These are phyloP conservation scores for Polypterus senegalus DNA, from an alignment of 2,113 vertebrate genomes.

Conservation along the genomic window DNA sequence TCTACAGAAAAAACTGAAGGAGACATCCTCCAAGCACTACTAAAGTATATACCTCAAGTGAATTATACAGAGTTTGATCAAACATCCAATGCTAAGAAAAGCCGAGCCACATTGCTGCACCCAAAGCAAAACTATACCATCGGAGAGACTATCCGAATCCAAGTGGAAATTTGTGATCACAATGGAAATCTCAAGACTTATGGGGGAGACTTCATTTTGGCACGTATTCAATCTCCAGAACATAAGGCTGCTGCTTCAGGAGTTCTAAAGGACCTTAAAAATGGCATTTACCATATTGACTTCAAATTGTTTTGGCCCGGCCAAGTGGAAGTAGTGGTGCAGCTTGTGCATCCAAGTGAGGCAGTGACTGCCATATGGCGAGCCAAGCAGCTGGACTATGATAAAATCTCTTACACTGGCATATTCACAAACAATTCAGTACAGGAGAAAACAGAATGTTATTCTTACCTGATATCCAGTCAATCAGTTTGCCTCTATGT, in stretches of 20 bases:
- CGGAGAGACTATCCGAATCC: slow-evolving; percentile 4
- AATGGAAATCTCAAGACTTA: neutral
- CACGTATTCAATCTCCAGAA: slow-evolving; percentile 7
- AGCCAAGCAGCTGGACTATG: slow-evolving; percentile 7
- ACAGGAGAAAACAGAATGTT: neutral
- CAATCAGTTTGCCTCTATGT: slow-evolving; percentile 22
- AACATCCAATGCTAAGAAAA: slow-evolving; percentile 5
- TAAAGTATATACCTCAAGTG: no score
- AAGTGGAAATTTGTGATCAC: slow-evolving; percentile 4
- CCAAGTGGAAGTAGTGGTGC: neutral
- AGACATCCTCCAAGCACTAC: no score
- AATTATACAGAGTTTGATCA: no score
- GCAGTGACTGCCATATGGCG: neutral
- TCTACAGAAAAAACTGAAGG: no score
- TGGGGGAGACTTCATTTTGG: slow-evolving; percentile 4
- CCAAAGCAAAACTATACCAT: neutral
- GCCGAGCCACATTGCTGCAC: neutral
- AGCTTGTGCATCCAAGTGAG: slow-evolving; percentile 1
- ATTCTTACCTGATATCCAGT: slow-evolving; percentile 3
- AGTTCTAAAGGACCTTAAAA: neutral
- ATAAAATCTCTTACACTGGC: slow-evolving; percentile 5
- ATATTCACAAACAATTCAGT: neutral
- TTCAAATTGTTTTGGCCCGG: slow-evolving; percentile 7
- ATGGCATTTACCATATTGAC: slow-evolving; percentile 10
- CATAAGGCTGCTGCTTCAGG: slow-evolving; percentile 5